Conservation (phyloP, 2,113 vertebrate species). For the Epinephelus cyanopodus region DNA sequence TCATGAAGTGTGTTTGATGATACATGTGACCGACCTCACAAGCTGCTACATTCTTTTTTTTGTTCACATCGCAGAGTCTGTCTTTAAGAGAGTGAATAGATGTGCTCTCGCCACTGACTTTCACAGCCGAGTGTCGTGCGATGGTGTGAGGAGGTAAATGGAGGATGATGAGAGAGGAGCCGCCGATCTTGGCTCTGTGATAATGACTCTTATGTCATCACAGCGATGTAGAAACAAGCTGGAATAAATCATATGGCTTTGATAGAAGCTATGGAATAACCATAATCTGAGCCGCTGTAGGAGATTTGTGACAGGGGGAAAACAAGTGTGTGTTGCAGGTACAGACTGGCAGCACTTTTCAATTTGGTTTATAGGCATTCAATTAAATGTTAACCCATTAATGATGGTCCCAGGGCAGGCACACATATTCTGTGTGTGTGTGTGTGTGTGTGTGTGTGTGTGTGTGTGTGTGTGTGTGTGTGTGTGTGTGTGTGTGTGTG, state of each 20-base stretch:
- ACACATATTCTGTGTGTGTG: not conserved
- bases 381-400: not conserved
- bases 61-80: not conserved
- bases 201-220: slow-evolving; percentile 42
- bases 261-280: slow-evolving; percentile 29
- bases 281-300: slow-evolving; percentile 3
- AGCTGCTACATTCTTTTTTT: not conserved
- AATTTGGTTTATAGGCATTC: not conserved
- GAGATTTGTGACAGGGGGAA: slow-evolving; percentile 26
- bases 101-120: not conserved
- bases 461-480: too few species aligned
- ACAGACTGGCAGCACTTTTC: slow-evolving; percentile 24
- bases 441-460: too few species aligned
- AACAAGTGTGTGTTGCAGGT: slow-evolving; percentile 37
- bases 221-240: slow-evolving; percentile 10
- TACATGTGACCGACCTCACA: not conserved
- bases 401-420: not conserved
- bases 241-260: slow-evolving; percentile 48
- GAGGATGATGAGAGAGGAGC: slow-evolving; percentile 29
- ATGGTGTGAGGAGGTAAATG: slow-evolving; percentile 26
- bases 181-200: slow-evolving; percentile 8
- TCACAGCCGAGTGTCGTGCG: not conserved
- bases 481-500: slow-evolving; percentile 7
- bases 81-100: not conserved
- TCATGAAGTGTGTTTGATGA: slow-evolving; percentile 8